Evolutionary conservation across 2,888 invertebrate genomes (phyloP), one percentile per base, ranked within the genome.

Genomic region (Hemithea aestivaria): DNA sequence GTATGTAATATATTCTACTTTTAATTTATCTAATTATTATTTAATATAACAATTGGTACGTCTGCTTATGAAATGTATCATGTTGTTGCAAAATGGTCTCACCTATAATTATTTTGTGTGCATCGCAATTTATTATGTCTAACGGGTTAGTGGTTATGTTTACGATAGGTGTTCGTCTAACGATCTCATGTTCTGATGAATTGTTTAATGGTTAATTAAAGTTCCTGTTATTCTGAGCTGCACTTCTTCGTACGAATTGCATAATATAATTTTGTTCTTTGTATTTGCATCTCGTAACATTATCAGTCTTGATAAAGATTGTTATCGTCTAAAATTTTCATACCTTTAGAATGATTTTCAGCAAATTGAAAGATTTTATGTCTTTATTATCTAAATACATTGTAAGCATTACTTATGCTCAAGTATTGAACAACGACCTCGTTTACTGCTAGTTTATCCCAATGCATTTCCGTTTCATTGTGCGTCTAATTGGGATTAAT

Each of bases 401-500:
- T 20, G 31, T 27, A 22, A 16, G 11, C 26, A 9, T 16, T 20
- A 24, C 29, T 32, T 20, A 24, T 10, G 8, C 25, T 29, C 10
- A 27, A 23, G 27, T 31, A 9, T 36, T 36, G 21, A 24, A 27
- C 11, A 22, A 10, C 22, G 33, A 6, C 41, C 41, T 42, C 33
- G 36, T 29, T 36, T 32, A 23, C 22, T 28, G 25, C 22, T 7
- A 28, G 27, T 38, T 4, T 23, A 35, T 24, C 36, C 26, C 27
- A 42, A 43, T 48, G 60, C 60, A 59, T 61, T 64, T 67, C 64
- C 58, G 62, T 64, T 65, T 62, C 58, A 65, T 58, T 61, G 57
- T 66, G 58, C 48, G 57, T 54, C 64, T 72, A 71, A 77, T 74
- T 73, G 68, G 69, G 69, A 73, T 73, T 73, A 73, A 81, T 80